phyloP scores from a whole-genome alignment of 2,797 vertebrate genomes.

The Epinephelus awoara region DNA sequence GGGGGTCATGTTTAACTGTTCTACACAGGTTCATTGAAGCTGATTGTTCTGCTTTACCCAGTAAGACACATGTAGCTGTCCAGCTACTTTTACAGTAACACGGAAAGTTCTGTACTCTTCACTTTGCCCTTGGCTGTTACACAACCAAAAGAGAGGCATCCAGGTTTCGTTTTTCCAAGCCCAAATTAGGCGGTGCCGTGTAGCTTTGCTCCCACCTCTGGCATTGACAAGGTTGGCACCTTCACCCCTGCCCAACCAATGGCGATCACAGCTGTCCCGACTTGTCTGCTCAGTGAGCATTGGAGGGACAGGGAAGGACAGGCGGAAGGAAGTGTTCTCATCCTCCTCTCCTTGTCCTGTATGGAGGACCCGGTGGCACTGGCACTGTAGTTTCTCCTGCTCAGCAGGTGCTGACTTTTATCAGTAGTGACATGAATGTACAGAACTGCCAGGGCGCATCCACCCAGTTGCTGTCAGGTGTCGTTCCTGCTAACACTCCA shows the following conservation, averaged over 20 bases:
- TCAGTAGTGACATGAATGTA: conserved; percentile 82
- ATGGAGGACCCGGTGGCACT: conserved; percentile 69
- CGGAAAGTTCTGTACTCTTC: conserved; percentile 54
- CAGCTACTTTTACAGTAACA: conserved; percentile 43
- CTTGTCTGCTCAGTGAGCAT: conserved; percentile 76
- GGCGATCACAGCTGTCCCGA: conserved; percentile 72
- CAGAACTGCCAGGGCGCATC: conserved; percentile 85
- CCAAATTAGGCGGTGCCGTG: conserved; percentile 53
- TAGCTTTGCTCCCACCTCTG: conserved; percentile 67
- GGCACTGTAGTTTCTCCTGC: conserved; percentile 67
- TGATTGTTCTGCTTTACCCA: conserved; percentile 5
- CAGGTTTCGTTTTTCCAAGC: conserved; percentile 63
- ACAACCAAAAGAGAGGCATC: conserved; percentile 53
- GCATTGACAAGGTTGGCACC: conserved; percentile 72
- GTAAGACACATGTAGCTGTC: conserved; percentile 26
- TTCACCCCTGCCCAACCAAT: conserved; percentile 65
- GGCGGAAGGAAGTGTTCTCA: conserved; percentile 78
- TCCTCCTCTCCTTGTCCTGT: conserved; percentile 66
- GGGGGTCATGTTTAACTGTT: background rate
- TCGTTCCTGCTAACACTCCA: conserved; percentile 84
- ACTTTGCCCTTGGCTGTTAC: conserved; percentile 66
- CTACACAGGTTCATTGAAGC: background rate
- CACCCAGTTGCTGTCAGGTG: conserved; percentile 81
- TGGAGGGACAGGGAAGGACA: conserved; percentile 76
- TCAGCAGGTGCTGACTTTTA: conserved; percentile 80